Percentiles rank a stretch among this genome's conserved stretches.
These are phyloP conservation scores for Catocala nupta DNA, from an alignment of 2,888 invertebrate species.

Conservation along the genomic window DNA sequence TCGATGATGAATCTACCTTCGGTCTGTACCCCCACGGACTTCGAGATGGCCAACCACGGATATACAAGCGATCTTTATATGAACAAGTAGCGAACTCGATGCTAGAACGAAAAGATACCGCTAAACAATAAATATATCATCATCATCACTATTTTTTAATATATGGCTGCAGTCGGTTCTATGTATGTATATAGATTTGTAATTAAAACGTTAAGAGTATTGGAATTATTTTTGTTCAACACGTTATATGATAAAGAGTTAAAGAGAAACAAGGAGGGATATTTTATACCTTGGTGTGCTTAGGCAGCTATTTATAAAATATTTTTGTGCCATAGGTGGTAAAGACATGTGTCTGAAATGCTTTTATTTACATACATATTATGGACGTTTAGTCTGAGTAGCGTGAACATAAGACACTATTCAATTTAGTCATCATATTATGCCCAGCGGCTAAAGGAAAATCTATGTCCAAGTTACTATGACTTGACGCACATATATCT, in stretches of 20 bases:
- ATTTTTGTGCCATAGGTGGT: constrained; percentile 20
- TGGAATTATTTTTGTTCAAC: constrained; percentile 11
- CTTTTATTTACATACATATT: constrained; percentile 5
- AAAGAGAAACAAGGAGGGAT: neutral
- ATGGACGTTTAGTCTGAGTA: constrained; percentile 3
- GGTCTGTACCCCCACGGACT: constrained; percentile 66
- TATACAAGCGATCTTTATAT: constrained; percentile 81
- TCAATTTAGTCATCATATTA: constrained; percentile 4
- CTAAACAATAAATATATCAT: constrained; percentile 50
- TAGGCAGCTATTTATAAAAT: constrained; percentile 11
- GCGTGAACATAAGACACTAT: neutral
- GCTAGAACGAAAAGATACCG: constrained; percentile 61
- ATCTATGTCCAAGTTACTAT: constrained; percentile 9
- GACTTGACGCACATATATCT: neutral
- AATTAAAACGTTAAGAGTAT: constrained; percentile 21
- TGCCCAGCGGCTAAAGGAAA: constrained; percentile 6
- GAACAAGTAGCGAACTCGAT: constrained; percentile 70
- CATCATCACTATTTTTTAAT: constrained; percentile 2
- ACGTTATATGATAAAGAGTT: constrained; percentile 1
- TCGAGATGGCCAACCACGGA: constrained; percentile 73
- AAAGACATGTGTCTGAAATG: neutral
- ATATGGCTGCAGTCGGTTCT: constrained; percentile 25
- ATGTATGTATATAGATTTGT: constrained; percentile 38
- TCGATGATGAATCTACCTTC: constrained; percentile 71
- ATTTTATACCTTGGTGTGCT: neutral